phyloP scores from a whole-genome alignment of 2,113 vertebrate species.

The Talpa occidentalis region DNA sequence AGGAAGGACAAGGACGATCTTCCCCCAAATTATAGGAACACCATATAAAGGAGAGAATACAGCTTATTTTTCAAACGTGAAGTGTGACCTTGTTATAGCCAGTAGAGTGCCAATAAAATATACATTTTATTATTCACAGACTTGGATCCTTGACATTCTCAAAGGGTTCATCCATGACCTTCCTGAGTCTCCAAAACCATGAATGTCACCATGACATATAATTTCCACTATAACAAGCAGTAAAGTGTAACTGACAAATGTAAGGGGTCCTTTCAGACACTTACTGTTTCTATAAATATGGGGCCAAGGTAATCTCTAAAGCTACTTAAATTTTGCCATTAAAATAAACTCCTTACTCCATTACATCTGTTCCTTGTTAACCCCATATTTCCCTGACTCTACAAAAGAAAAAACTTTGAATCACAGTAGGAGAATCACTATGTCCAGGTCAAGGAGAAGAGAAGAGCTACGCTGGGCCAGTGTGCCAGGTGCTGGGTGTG shows the following conservation, averaged over 20 bases:
- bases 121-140: slow-evolving; percentile 23
- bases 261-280: background rate
- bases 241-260: slow-evolving; percentile 2
- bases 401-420: background rate
- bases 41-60: background rate
- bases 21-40: background rate
- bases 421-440: background rate
- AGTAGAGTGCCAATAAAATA: slow-evolving; percentile 31
- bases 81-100: background rate
- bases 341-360: slow-evolving; percentile 37
- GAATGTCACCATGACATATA: slow-evolving; percentile 16
- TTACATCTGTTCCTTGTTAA: slow-evolving; percentile 13
- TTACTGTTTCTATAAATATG: slow-evolving; percentile 36
- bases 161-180: slow-evolving; percentile 33
- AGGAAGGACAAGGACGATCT: background rate
- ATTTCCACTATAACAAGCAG: slow-evolving; percentile 46
- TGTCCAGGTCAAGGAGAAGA: background rate
- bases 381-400: background rate
- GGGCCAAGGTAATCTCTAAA: slow-evolving; percentile 54
- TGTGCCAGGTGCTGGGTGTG: background rate
- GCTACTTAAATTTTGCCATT: slow-evolving; percentile 46
- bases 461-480: background rate
- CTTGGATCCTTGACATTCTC: slow-evolving; percentile 52
- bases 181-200: slow-evolving; percentile 42
- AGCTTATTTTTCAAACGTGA: slow-evolving; percentile 23